Conservation (phyloP, 2,888 invertebrate genomes). For the Acrobasis suavella region DNA sequence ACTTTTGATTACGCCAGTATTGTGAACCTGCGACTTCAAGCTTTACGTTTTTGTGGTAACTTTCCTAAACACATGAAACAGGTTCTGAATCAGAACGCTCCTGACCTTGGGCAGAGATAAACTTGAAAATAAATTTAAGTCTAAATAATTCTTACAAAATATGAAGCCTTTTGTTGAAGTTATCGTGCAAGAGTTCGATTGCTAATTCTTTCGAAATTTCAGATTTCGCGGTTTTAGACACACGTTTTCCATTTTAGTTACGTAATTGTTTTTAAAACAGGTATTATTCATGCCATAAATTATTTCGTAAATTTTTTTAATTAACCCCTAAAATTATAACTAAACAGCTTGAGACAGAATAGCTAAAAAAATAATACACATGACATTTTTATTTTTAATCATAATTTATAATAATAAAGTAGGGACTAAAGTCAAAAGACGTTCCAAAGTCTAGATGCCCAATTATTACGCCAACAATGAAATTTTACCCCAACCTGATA, state of each 20-base stretch:
- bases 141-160: not conserved
- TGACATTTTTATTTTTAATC: too few species aligned
- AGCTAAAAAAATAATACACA: too few species aligned
- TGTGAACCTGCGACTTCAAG: not conserved
- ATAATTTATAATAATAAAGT: too few species aligned
- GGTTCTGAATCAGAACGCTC: not conserved
- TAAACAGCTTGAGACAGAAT: too few species aligned
- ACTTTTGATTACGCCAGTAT: too few species aligned
- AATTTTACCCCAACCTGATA: constrained; percentile 11
- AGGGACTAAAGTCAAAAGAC: not conserved
- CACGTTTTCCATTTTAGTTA: constrained; percentile 12
- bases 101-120: constrained; percentile 7
- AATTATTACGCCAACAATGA: not conserved
- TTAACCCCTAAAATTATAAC: not conserved
- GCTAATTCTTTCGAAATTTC: constrained; percentile 12
- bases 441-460: not conserved
- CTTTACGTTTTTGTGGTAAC: constrained; percentile 8
- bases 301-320: not conserved
- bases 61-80: constrained; percentile 10
- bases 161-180: constrained; percentile 2
- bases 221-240: constrained; percentile 13
- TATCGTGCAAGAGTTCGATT: constrained; percentile 6
- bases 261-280: constrained; percentile 6
- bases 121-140: not conserved
- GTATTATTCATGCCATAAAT: not conserved